Percentiles rank a stretch among this genome's conserved stretches.
Evolutionary conservation across 2,113 vertebrate species (phyloP).

Genomic region (Gymnobelideus leadbeateri): DNA sequence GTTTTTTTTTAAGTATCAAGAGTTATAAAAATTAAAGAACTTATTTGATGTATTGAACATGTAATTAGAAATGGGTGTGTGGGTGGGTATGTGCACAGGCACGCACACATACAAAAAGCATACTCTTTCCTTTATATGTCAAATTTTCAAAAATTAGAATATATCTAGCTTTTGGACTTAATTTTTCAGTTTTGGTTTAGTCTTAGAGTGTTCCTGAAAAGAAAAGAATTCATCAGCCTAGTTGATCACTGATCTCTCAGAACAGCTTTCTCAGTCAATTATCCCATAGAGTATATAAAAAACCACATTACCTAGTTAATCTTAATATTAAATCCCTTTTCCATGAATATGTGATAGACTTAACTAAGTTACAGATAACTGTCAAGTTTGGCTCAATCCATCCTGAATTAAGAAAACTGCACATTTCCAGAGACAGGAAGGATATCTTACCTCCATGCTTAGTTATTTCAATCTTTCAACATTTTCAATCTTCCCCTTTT

Average conservation of each 20-base stretch:
- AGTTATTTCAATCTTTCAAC: background rate
- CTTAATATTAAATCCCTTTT: conserved; percentile 67
- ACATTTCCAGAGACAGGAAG: background rate
- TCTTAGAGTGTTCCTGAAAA: conserved; percentile 51
- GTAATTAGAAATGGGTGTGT: background rate
- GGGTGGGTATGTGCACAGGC: background rate
- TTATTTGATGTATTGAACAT: background rate
- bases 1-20: background rate
- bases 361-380: conserved; percentile 67
- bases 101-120: background rate
- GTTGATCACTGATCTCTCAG: conserved; percentile 45
- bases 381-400: conserved; percentile 65
- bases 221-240: conserved; percentile 41
- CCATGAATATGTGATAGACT: conserved; percentile 68
- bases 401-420: conserved; percentile 48
- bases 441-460: background rate
- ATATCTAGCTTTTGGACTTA: conserved; percentile 17
- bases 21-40: background rate
- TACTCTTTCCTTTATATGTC: conserved; percentile 1
- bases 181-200: conserved; percentile 4
- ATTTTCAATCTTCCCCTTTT: background rate
- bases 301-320: conserved; percentile 64
- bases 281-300: conserved; percentile 57
- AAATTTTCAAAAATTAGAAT: background rate
- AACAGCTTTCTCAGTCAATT: conserved; percentile 62